Evolutionary conservation across 2,888 invertebrate species (phyloP).

Genomic region (Rhagonycha lutea): DNA sequence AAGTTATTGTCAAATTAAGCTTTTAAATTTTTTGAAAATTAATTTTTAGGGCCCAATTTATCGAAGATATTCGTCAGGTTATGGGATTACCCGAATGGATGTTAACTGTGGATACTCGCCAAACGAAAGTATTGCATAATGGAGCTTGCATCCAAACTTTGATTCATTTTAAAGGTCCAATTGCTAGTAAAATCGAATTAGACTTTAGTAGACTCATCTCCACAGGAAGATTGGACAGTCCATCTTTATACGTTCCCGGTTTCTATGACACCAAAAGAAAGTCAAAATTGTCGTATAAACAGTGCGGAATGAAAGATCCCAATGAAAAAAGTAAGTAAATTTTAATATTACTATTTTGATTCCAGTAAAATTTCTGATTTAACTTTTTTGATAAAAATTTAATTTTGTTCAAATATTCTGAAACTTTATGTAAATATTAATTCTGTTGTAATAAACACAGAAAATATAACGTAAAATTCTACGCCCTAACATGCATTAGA

Average conservation of each 20-base stretch:
- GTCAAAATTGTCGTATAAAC: conserved; percentile 71
- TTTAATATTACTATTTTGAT: no score
- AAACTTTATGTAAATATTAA: no score
- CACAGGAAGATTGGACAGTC: conserved; percentile 73
- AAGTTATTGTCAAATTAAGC: conserved; percentile 52
- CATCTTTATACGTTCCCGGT: conserved; percentile 79
- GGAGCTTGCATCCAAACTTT: conserved; percentile 84
- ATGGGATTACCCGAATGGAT: conserved; percentile 92
- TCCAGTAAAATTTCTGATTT: no score
- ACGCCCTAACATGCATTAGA: no score
- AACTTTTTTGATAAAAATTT: no score
- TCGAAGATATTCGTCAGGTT: conserved; percentile 77
- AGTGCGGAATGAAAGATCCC: conserved; percentile 76
- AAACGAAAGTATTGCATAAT: conserved; percentile 75
- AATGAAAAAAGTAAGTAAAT: conserved; percentile 63
- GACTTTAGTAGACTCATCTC: conserved; percentile 78
- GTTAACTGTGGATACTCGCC: conserved; percentile 80
- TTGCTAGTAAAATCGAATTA: conserved; percentile 77
- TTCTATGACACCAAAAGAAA: conserved; percentile 73
- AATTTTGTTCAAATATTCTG: no score
- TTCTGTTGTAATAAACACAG: no score
- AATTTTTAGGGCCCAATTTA: conserved; percentile 75
- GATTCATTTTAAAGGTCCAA: conserved; percentile 84
- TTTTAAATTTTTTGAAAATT: background rate
- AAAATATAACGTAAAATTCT: no score